Evolutionary conservation across 2,888 invertebrate species (phyloP).

Genomic region (Drosophila nr. fundita): DNA sequence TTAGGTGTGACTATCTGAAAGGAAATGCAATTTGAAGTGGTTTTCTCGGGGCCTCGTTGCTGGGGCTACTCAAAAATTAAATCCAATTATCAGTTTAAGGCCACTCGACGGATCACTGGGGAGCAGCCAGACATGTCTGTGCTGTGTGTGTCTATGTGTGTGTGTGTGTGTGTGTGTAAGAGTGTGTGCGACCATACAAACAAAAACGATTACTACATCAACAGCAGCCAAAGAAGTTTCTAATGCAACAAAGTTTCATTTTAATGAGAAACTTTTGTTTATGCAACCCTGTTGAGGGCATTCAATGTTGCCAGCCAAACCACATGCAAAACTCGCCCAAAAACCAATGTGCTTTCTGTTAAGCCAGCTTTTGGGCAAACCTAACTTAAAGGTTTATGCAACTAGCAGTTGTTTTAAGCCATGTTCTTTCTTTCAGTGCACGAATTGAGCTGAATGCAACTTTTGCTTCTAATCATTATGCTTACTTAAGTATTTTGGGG

Average conservation of each 20-base stretch:
- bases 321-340: slow-evolving; percentile 13
- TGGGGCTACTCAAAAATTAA: slow-evolving; percentile 75
- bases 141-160: slow-evolving; percentile 20
- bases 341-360: slow-evolving; percentile 39
- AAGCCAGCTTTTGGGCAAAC: slow-evolving; percentile 27
- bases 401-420: neutral
- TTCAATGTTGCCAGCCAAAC: slow-evolving; percentile 18
- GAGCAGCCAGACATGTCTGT: slow-evolving; percentile 41
- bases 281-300: slow-evolving; percentile 44
- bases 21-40: slow-evolving; percentile 56
- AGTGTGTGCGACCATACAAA: slow-evolving; percentile 32
- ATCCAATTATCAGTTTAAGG: slow-evolving; percentile 80
- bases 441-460: slow-evolving; percentile 12
- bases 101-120: slow-evolving; percentile 49
- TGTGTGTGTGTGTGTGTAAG: slow-evolving; percentile 29
- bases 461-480: slow-evolving; percentile 15
- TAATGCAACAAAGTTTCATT: slow-evolving; percentile 74
- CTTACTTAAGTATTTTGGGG: slow-evolving; percentile 20
- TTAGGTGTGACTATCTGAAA: slow-evolving; percentile 62
- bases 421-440: slow-evolving; percentile 3
- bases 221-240: slow-evolving; percentile 50
- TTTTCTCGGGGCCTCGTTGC: slow-evolving; percentile 11
- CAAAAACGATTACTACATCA: slow-evolving; percentile 24
- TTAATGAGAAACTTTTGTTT: slow-evolving; percentile 80
- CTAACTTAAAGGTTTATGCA: slow-evolving; percentile 28